Evolutionary conservation across 2,888 invertebrate genomes (phyloP), one percentile per base, ranked within the genome.

Genomic region (Melieria crassipennis): DNA sequence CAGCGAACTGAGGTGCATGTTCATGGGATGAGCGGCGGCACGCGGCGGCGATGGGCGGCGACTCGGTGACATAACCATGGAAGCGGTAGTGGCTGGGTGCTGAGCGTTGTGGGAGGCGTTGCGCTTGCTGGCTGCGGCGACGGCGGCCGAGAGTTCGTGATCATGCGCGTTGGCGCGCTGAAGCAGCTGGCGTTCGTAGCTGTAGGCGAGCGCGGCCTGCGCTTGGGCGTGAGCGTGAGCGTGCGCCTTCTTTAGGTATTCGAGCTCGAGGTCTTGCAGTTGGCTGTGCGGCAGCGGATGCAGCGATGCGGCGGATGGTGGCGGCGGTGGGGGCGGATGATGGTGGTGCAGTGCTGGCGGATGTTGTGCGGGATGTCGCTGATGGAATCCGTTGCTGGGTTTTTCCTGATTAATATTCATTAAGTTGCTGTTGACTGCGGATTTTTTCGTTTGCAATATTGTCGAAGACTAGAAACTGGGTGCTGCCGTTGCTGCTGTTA

Each of bases 11-110:
- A 87, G 80, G 75, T 87, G 86, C 78, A 86, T 86, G 76, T 85
- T 86, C 81, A 87, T 86, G 76, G 88, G 88, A 81, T 88, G 88
- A 75, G 87, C 80, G 73, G 87, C 85, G 46, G 78, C 75, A 69
- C 75, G 75, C 77, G 90, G 90, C 78, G 91, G 91, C 83, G 91
- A 91, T 80, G 90, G 90, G 85, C 91, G 88, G 83, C 91, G 89
- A 83, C 90, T 91, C 76, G 91, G 91, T 87, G 91, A 91, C 91
- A 91, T 91, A 87, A 90, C 91, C 90, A 87, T 85, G 76, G 78
- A 76, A 68, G 75, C 43, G 9, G 57, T 56, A 72, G 78, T 73
- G 48, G 69, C 9, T 50, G 68, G 7, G 58, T 52, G 47, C n/a
- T 45, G 67, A 10, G 62, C 67, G 16, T 67, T 47, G 61, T 57